A percentile compares a stretch with the other conserved stretches of the same genome.
These are phyloP conservation scores for Nasonia vitripennis DNA, from an alignment of 1,140 invertebrate species.

Conservation along the genomic window DNA sequence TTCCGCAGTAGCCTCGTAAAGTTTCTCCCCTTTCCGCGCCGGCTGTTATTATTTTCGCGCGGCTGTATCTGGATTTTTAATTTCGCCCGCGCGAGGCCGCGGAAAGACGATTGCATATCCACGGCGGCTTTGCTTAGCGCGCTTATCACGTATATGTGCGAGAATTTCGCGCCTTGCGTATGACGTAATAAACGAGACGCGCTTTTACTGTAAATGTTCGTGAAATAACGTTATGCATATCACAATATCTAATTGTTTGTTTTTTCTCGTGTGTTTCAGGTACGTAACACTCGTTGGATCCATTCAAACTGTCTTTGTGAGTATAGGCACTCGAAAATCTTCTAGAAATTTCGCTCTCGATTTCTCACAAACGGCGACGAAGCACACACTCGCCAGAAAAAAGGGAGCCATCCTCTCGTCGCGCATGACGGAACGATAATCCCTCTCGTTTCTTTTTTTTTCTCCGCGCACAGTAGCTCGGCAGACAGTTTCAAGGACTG, in stretches of 20 bases:
- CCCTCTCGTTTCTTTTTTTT: neutral
- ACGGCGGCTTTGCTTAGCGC: neutral
- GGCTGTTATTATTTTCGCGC: neutral
- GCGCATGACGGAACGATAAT: neutral
- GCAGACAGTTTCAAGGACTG: slow-evolving; percentile 31
- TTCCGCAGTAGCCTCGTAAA: neutral
- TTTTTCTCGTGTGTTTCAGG: slow-evolving; percentile 13
- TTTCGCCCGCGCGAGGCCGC: neutral
- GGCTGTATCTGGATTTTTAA: neutral
- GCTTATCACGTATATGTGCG: neutral
- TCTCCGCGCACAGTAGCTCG: neutral
- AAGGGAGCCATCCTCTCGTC: too few relatives aligned
- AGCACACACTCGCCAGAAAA: too few relatives aligned
- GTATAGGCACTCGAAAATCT: neutral
- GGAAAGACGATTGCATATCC: neutral
- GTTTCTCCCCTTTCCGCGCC: neutral
- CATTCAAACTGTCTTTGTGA: neutral
- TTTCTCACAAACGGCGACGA: too few relatives aligned
- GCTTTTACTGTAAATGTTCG: neutral
- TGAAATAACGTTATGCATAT: neutral
- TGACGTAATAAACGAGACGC: neutral
- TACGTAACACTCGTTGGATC: neutral
- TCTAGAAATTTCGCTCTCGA: too few relatives aligned
- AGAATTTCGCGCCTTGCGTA: neutral
- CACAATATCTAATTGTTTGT: neutral